A percentile compares a stretch with the other conserved stretches of the same genome.
Conservation (phyloP, 1,140 invertebrate genomes). For the Aphelenchoides besseyi region DNA sequence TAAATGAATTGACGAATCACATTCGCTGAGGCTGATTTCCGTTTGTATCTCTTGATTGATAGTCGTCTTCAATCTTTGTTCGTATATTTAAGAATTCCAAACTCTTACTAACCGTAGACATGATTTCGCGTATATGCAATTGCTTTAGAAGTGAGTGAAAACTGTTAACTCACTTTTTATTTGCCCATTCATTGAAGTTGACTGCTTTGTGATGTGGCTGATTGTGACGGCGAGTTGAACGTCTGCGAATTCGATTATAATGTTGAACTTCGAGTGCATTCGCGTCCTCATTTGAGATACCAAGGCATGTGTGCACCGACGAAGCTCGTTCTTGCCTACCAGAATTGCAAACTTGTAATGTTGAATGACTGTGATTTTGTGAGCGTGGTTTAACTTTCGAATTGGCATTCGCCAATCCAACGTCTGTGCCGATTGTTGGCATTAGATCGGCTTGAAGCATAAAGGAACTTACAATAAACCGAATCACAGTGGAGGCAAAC, state of each 20-base stretch:
- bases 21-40: background rate
- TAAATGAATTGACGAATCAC: background rate
- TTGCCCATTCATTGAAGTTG: constrained; percentile 38
- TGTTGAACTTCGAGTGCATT: constrained; percentile 13
- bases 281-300: constrained; percentile 23
- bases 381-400: no score
- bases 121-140: no score
- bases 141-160: no score
- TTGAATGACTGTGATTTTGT: no score
- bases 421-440: background rate
- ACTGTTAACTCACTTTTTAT: constrained; percentile 29
- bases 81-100: background rate
- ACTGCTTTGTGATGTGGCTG: constrained; percentile 31
- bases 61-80: background rate
- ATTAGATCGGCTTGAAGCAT: background rate
- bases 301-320: constrained; percentile 22
- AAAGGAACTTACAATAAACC: background rate
- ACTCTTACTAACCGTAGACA: no score
- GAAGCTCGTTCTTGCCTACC: constrained; percentile 22
- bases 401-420: no score
- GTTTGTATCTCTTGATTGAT: background rate
- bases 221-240: constrained; percentile 24
- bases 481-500: background rate
- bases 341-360: background rate
- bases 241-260: constrained; percentile 25